Evolutionary conservation across 2,113 vertebrate genomes (phyloP), one percentile per base, ranked within the genome.

Genomic region (Cairina moschata): DNA sequence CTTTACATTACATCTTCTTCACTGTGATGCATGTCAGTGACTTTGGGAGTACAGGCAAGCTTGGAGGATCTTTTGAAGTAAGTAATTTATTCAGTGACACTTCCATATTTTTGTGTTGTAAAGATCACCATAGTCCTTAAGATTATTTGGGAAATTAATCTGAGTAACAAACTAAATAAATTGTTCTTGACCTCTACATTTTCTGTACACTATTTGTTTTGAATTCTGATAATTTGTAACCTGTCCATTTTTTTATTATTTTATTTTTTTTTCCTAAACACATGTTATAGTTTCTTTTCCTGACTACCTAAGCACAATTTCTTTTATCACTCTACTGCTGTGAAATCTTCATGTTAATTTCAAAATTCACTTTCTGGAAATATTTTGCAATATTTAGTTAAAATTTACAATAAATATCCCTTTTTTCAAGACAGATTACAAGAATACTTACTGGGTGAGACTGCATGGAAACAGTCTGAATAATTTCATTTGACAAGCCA

Each of bases 371-470:
- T 50, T 96, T 90, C 72, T 91, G 73, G 63, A 86, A 94, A 85
- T 80, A 93, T 87, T 90, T 85, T 80, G 40, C 68, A 77, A 63
- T 86, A 87, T 90, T 83, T 78, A 91, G 91, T 83, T 75, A 71
- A 92, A 67, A 83, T 85, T 92, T 92, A 77, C 34, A 54, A 44
- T 68, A n/a, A 93, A 48, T 56, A 85, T 66, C 36, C 14, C 21
- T 84, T 82, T 84, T 55, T 62, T 13, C 32, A 74, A 87, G 40
- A n/a, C 66, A 90, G 38, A 48, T 56, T 60, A 42, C 29, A 62
- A 72, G 60, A 93, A 67, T 63, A 63, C 31, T 69, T 88, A 62
- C 17, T 63, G 67, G 34, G 40, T 81, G 40, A 88, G 60, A 50
- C 40, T 75, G 36, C 2, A 1, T 79, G 80, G 86, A 75, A 94